Evolutionary conservation across 2,797 vertebrate genomes (phyloP).

Genomic region (Alosa sapidissima): DNA sequence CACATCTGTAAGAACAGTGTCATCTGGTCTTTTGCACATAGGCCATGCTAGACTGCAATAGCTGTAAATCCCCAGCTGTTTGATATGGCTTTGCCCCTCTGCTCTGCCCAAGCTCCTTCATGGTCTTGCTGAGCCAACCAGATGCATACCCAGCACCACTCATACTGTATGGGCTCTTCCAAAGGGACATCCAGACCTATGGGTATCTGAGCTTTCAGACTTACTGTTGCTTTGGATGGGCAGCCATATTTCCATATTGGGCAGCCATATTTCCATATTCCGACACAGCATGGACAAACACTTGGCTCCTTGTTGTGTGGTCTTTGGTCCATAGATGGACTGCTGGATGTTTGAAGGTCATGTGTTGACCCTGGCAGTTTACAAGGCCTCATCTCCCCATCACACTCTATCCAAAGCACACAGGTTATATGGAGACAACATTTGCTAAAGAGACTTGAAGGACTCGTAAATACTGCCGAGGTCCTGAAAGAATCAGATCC

Average conservation of each 20-base stretch:
- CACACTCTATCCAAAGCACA: not conserved
- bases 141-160: constrained; percentile 7
- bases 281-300: not conserved
- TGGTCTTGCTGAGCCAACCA: not conserved
- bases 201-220: not conserved
- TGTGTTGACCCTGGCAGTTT: not conserved
- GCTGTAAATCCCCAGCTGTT: constrained; percentile 53
- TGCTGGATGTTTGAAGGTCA: not conserved
- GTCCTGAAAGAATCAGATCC: not conserved
- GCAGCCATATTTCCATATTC: too few relatives aligned
- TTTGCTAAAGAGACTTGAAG: not conserved
- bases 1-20: not conserved
- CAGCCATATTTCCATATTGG: too few relatives aligned
- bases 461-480: constrained; percentile 2
- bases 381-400: not conserved
- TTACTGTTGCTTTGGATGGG: not conserved
- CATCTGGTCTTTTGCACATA: constrained; percentile 42
- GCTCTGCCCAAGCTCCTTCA: not conserved
- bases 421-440: not conserved
- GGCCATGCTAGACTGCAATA: constrained; percentile 47
- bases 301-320: not conserved
- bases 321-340: not conserved
- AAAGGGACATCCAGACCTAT: not conserved
- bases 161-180: not conserved
- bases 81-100: not conserved